Evolutionary conservation across 1,140 invertebrate genomes (phyloP).

Genomic region (Polypedilum vanderplanki): DNA sequence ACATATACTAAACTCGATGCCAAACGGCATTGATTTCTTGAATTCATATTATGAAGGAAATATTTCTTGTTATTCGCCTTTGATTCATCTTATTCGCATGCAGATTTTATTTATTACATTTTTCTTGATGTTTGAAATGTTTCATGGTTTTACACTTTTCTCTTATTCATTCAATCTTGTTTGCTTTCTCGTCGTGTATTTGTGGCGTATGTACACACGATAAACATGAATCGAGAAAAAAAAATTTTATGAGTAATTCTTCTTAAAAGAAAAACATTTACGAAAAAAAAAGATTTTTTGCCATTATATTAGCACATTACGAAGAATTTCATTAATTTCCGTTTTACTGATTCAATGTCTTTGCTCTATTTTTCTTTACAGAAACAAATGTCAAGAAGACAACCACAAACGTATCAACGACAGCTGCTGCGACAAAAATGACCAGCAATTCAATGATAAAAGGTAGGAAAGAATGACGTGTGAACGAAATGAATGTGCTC

Average conservation of each 20-base stretch:
- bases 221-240: background rate
- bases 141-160: background rate
- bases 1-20: background rate
- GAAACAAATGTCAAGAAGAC: conserved; percentile 25
- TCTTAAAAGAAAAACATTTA: background rate
- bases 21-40: conserved; percentile 9
- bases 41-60: conserved; percentile 1
- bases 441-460: conserved; percentile 21
- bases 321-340: conserved; percentile 25
- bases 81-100: background rate
- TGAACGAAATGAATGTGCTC: background rate
- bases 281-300: background rate
- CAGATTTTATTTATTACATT: background rate
- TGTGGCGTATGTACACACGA: background rate
- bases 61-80: background rate
- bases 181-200: background rate
- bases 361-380: background rate
- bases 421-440: conserved; percentile 16
- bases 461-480: background rate
- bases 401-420: conserved; percentile 2
- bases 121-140: background rate
- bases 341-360: background rate
- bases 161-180: background rate
- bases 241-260: background rate
- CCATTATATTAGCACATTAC: background rate